Base-by-base conservation (phyloP, 2,888 invertebrate species). In the Drosophila tripunctata region DNA sequence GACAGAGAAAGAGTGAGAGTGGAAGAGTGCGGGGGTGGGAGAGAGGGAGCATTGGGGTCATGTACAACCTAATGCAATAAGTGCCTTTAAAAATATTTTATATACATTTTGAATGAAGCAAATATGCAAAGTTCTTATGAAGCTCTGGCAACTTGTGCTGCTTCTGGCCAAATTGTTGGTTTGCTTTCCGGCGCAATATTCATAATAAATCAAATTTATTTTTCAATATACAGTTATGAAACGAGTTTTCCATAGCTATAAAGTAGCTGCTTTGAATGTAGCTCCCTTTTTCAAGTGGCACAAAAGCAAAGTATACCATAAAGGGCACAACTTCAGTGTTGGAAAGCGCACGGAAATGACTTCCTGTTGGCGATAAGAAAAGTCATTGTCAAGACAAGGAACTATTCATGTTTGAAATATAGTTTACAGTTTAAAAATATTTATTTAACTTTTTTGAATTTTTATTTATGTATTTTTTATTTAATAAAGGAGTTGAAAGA, bases 41-140 rank as follows among this genome's bases (percentile, higher is more conserved):
- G 38, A 6, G 12, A 7, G 30, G 55, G 45, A 19, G 33, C 31
- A 6, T 48, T 48, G 56, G 57, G 77, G 75, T 67, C 76, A 69
- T 69, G 73, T 69, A 66, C 65, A 58, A 69, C 67, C 65, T 86
- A 86, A 87, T 80, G 84, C 78, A 87, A 87, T 87, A 87, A 86
- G 58, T 63, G 74, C 75, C 68, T 69, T 74, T 51, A 50, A 77
- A 78, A 66, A 75, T 85, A 72, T 75, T 75, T 57, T 67, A 67
- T 81, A 84, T 68, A 76, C 77, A 83, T 83, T 80, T 80, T 80
- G 73, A 67, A 83, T 80, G 84, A 81, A 38, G 61, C 61, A 71
- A 79, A 81, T 85, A 85, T 85, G 82, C 75, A 85, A 81, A 81
- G 75, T 78, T 83, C 75, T 78, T 74, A 65, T 60, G 40, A 63